Percentiles rank a stretch among this genome's conserved stretches.
These are phyloP conservation scores for Tamias sibiricus DNA, from an alignment of 2,113 vertebrate genomes.

Conservation along the genomic window DNA sequence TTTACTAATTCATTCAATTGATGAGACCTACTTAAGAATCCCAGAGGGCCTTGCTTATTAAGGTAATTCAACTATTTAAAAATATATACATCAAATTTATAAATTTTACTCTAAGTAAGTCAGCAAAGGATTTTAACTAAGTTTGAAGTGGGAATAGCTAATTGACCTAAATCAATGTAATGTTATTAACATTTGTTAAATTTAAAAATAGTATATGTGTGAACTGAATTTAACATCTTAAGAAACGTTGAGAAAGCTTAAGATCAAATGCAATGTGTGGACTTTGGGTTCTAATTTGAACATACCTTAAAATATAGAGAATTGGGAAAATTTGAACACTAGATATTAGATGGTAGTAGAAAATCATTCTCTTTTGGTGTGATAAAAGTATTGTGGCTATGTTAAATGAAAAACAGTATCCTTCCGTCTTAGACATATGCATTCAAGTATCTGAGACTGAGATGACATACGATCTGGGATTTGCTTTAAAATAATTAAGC, in stretches of 20 bases:
- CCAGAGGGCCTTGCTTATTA: neutral
- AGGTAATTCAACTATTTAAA: neutral
- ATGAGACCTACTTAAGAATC: neutral
- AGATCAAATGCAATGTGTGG: neutral
- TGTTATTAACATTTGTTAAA: neutral
- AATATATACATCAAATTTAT: conserved; percentile 2
- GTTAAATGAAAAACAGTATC: neutral
- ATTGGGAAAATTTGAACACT: neutral
- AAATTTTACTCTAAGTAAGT: neutral
- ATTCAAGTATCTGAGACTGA: neutral
- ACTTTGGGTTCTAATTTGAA: conserved; percentile 12
- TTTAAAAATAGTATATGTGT: neutral
- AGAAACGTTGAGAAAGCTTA: neutral
- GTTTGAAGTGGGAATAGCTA: neutral
- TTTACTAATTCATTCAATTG: neutral
- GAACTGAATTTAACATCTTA: neutral
- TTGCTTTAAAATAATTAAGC: conserved; percentile 18
- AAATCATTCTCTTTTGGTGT: neutral
- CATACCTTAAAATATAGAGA: neutral
- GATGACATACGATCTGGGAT: neutral
- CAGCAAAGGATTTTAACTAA: neutral
- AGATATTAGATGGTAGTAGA: neutral
- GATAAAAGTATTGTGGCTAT: neutral
- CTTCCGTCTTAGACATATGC: neutral
- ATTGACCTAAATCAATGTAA: neutral